Evolutionary conservation across 2,888 invertebrate genomes (phyloP), one percentile per base, ranked within the genome.

Genomic region (Lasioglossum lativentre): DNA sequence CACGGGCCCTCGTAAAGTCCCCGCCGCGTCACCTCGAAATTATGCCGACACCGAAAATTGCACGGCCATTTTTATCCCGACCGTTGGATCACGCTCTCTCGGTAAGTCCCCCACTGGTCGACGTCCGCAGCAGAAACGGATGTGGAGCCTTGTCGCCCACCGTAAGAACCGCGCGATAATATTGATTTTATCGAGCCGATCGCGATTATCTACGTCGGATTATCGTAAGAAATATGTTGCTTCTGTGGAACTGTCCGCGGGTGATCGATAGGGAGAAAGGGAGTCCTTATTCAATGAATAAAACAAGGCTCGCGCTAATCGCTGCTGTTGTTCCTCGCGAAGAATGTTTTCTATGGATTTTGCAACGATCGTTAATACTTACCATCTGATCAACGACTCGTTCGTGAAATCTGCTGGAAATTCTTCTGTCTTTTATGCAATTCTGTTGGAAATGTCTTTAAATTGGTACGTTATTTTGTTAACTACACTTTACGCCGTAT

Each of bases 31-130:
- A 6, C 34, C 34, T 38, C 70, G 40, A 73, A 66, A 23, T 74
- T 66, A 52, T 8, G 40, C 72, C 42, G 72, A 68, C 47, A 72
- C 30, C 72, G 30, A 30, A 72, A 72, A 72, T 72, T 27, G 12
- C 27, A n/a, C 16, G 42, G 0, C 19, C 66, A 30, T 66, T 66
- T 66, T 66, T 66, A 34, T 34, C 2, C 30, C 34, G 2, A 3
- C 19, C 3, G 30, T 66, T 66, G 30, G 8, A 66, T 34, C 2
- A 16, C 34, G 19, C 3, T 19, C 30, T 16, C 16, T 14, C 0
- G 27, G 27, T 4, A 27, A 59, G 27, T n/a, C n/a, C n/a, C n/a
- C n/a, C 27, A 27, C n/a, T 10, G 56, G 27, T 27, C 63, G 66
- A 19, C 30, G 34, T 66, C 34, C 66, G 27, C 30, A 6, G 66